Percentiles rank a stretch among this genome's conserved stretches.
Evolutionary conservation across 2,888 invertebrate genomes (phyloP).

Genomic region (Himalopsyche kuldschensis): DNA sequence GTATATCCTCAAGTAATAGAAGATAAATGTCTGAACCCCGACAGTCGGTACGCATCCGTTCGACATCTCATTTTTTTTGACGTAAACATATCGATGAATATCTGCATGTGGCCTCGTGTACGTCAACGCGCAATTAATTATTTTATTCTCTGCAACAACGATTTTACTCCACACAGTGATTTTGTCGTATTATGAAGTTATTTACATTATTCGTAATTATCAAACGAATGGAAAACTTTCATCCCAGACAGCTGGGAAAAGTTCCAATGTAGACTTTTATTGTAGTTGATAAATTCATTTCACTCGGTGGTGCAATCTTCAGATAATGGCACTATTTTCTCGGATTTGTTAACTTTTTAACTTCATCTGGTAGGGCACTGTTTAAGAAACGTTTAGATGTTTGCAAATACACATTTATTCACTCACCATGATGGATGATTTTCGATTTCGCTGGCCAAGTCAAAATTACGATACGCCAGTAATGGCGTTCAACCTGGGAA

Average conservation of each 20-base stretch:
- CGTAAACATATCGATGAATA: constrained; percentile 19
- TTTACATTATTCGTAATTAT: neutral
- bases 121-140: constrained; percentile 19
- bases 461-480: constrained; percentile 80
- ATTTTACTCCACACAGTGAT: neutral
- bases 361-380: neutral
- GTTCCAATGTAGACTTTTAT: neutral
- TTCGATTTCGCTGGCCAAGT: constrained; percentile 72
- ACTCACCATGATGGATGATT: constrained; percentile 84
- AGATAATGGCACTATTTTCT: neutral
- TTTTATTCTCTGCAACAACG: neutral
- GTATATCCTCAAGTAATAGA: neutral
- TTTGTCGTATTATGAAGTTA: neutral
- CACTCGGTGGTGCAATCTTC: constrained; percentile 26
- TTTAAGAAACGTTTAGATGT: constrained; percentile 5
- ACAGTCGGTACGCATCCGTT: neutral
- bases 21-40: neutral
- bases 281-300: constrained; percentile 13
- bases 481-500: constrained; percentile 86
- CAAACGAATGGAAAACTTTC: neutral
- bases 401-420: constrained; percentile 48
- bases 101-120: constrained; percentile 22
- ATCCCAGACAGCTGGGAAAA: constrained; percentile 15
- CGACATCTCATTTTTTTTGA: constrained; percentile 8
- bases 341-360: neutral